Percentiles rank a stretch among this genome's conserved stretches.
Conservation (phyloP, 2,797 vertebrate species). For the Galagoides demidoff region DNA sequence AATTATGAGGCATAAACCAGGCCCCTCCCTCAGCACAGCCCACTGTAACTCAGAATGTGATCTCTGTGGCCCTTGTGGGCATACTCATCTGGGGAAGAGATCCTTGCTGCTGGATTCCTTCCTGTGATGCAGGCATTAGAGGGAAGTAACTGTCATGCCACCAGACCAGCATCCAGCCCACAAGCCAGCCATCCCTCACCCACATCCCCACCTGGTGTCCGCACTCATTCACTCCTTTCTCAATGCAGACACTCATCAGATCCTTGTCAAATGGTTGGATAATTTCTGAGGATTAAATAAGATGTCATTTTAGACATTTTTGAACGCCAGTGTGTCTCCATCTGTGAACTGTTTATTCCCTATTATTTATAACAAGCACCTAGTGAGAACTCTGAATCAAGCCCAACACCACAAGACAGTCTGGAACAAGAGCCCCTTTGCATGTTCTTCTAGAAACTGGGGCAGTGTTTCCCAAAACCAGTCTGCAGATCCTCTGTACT, state of each 20-base stretch:
- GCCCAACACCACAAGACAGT: too few species aligned
- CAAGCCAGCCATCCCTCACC: too few species aligned
- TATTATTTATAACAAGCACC: not conserved
- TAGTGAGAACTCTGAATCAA: not conserved
- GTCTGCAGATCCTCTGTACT: not conserved
- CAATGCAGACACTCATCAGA: not conserved
- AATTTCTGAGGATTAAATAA: not conserved
- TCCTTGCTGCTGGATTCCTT: not conserved
- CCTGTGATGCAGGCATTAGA: not conserved
- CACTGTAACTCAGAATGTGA: too few species aligned
- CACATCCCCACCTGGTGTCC: fast-evolving
- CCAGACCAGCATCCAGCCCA: not conserved
- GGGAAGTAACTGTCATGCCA: not conserved
- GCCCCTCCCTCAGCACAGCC: not conserved
- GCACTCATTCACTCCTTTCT: not conserved
- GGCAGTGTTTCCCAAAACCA: not conserved
- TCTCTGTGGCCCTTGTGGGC: fast-evolving
- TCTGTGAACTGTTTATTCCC: not conserved
- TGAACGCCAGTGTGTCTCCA: not conserved
- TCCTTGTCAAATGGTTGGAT: not conserved
- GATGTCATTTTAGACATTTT: not conserved
- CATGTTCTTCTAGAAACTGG: not conserved
- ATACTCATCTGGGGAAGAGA: not conserved
- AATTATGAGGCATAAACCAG: not conserved
- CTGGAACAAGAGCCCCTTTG: not conserved